Percentiles rank a stretch among this genome's conserved stretches.
phyloP scores from a whole-genome alignment of 2,797 vertebrate genomes.

The Tolypeutes matacus region DNA sequence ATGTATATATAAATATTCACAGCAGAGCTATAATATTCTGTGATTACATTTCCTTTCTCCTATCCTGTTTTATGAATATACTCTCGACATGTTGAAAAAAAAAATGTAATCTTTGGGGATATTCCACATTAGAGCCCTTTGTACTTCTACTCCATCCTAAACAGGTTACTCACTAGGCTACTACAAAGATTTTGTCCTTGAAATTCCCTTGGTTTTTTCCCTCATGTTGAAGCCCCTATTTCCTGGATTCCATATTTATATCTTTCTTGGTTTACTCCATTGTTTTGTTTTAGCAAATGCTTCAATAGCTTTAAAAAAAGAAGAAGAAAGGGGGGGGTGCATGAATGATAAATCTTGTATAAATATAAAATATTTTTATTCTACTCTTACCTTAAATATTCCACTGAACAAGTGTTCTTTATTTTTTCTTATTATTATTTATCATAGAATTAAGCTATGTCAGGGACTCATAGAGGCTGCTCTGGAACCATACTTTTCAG shows the following conservation, averaged over 20 bases:
- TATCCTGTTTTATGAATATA: neutral
- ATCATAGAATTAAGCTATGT: neutral
- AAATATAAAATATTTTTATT: neutral
- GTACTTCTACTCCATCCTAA: neutral
- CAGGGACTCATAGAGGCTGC: neutral
- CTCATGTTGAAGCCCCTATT: neutral
- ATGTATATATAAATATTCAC: neutral
- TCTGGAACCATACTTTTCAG: neutral
- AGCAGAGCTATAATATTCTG: neutral
- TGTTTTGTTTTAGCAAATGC: neutral
- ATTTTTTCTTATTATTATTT: conserved; percentile 1
- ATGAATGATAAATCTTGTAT: neutral
- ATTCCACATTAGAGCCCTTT: neutral
- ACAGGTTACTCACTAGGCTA: neutral
- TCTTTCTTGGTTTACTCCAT: neutral
- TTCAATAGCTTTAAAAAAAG: neutral
- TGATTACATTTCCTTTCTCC: neutral
- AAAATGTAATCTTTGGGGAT: neutral
- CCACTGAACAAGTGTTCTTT: neutral
- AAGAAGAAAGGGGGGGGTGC: neutral
- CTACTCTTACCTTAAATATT: neutral
- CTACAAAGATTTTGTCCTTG: neutral
- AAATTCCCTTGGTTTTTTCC: neutral
- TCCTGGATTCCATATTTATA: neutral
- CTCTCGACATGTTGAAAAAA: neutral